Evolutionary conservation across 2,888 invertebrate species (phyloP).

Genomic region (Ophion ellenae): DNA sequence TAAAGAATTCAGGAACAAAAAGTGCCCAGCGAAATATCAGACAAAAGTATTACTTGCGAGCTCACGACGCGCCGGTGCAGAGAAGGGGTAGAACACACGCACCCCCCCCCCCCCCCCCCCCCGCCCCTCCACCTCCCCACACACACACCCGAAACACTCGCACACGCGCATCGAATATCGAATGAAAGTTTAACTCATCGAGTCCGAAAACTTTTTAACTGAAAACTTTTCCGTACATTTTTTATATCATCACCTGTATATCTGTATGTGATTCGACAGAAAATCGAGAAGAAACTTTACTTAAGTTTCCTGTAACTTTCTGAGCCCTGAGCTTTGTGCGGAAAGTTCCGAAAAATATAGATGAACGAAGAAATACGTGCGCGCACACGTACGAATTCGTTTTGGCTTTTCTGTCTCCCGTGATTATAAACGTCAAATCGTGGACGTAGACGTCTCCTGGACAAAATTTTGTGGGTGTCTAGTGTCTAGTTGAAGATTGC

Average conservation of each 20-base stretch:
- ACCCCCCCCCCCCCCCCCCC: neutral
- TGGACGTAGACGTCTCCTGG: neutral
- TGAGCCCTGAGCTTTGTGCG: conserved; percentile 6
- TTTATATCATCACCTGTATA: conserved; percentile 27
- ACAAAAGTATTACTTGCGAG: conserved; percentile 41
- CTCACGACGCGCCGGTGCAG: conserved; percentile 19
- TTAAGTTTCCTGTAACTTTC: conserved; percentile 32
- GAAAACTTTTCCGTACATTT: conserved; percentile 51
- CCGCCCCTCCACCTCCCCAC: no score
- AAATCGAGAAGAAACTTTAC: conserved; percentile 49
- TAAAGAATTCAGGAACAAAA: conserved; percentile 52
- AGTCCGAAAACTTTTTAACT: conserved; percentile 51
- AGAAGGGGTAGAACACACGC: neutral
- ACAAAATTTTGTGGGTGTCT: neutral
- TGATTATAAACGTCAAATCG: conserved; percentile 20
- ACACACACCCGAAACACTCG: neutral
- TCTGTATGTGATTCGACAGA: conserved; percentile 16
- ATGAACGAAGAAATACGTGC: neutral
- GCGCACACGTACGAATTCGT: neutral
- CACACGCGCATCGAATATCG: conserved; percentile 41
- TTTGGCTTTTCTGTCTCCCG: neutral
- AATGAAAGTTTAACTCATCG: conserved; percentile 58
- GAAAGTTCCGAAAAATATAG: conserved; percentile 20
- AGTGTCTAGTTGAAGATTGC: neutral
- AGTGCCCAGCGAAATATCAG: conserved; percentile 43